Base-by-base conservation (phyloP, 2,797 vertebrate species). In the Pteropus rufus region DNA sequence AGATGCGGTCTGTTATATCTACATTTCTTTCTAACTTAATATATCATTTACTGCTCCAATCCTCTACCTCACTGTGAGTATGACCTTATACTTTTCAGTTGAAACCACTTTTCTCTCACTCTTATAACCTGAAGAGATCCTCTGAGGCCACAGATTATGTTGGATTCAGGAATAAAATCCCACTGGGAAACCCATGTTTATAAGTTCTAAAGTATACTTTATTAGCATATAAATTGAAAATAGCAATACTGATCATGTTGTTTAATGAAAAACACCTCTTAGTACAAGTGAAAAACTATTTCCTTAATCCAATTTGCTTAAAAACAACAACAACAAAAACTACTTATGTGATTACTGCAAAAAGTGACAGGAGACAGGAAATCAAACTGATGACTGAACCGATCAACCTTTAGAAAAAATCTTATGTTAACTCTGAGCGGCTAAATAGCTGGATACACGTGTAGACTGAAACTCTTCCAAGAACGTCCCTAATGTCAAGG, bases 211-310 rank as follows among this genome's bases (percentile, higher is more conserved):
- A 97, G 96, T 95, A 97, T 3, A 97, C 91, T 98, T 98, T 97
- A 98, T 98, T 97, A 98, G 97, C 97, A 98, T 98, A 98, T 97
- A 98, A 98, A 98, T 97, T 97, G 97, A 96, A 98, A 98, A 97
- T 95, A 97, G 95, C 94, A 95, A 98, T 94, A 96, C 97, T 98
- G 97, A 95, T 98, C 97, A 97, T 89, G 91, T 96, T 95, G 85
- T 94, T 97, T 98, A 98, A 98, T 97, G 96, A 97, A 97, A 96
- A 97, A 96, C 76, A 96, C 92, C 93, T 95, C 92, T 96, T 87
- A 93, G 81, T 91, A 97, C 88, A 95, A 96, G 87, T 95, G 90
- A 95, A 95, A 98, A 97, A 97, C 94, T 89, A 96, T 97, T 97
- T 97, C 89, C 91, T 97, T 96, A 98, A 95, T 96, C 87, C 92